These are phyloP conservation scores for Nasonia giraulti DNA, from an alignment of 1,140 invertebrate genomes.

Conservation along the genomic window DNA sequence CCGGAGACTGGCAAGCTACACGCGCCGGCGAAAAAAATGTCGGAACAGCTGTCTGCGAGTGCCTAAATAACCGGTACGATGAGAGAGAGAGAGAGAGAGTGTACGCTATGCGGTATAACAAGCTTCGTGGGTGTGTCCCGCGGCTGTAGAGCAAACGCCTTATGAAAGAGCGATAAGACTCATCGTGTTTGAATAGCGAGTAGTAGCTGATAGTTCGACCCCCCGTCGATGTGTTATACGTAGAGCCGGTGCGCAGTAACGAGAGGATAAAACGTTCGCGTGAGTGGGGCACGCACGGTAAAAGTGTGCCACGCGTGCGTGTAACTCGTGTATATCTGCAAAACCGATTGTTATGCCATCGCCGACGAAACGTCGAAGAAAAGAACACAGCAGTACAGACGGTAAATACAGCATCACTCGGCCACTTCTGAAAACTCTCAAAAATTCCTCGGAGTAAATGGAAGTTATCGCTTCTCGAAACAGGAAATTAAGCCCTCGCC, in stretches of 20 bases:
- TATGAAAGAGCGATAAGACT: too few species aligned
- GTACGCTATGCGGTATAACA: too few species aligned
- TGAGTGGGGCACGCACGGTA: conserved; percentile 7
- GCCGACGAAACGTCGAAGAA: too few species aligned
- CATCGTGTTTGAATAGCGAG: too few species aligned
- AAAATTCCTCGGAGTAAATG: not conserved
- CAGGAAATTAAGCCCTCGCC: conserved; percentile 39
- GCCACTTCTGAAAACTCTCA: not conserved
- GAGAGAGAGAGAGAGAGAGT: too few species aligned
- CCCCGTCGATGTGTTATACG: too few species aligned
- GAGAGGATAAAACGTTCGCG: not conserved
- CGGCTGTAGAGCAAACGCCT: too few species aligned
- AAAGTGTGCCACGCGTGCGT: conserved; percentile 29
- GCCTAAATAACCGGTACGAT: too few species aligned
- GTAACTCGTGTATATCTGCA: not conserved
- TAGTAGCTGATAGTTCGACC: not conserved
- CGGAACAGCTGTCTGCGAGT: not conserved
- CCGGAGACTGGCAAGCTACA: too few species aligned
- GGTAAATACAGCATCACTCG: not conserved
- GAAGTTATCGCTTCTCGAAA: conserved; percentile 9
- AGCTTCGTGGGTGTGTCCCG: too few species aligned
- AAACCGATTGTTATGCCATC: not conserved
- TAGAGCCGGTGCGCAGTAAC: too few species aligned
- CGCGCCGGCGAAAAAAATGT: not conserved
- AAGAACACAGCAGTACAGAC: not conserved